Conservation (phyloP, 2,797 vertebrate genomes). For the Mus spretus region DNA sequence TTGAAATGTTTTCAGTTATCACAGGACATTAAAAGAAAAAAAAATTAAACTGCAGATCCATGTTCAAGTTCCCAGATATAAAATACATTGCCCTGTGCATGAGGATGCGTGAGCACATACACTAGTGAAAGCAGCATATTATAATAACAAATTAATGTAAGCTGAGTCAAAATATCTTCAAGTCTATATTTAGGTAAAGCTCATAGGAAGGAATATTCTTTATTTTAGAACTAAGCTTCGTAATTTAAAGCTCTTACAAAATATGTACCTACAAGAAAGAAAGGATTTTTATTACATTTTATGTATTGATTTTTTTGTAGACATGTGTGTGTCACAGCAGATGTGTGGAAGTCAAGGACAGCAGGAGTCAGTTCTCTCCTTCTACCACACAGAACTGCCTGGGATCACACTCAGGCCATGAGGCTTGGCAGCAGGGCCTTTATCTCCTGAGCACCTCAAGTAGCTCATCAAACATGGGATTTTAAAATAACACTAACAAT, state of each 20-base stretch:
- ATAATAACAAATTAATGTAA: not conserved
- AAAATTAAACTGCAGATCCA: not conserved
- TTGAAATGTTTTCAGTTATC: not conserved
- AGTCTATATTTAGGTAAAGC: not conserved
- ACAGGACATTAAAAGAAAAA: not conserved
- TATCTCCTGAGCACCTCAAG: not conserved
- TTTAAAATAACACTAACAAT: not conserved
- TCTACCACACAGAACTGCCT: not conserved
- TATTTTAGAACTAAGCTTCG: not conserved
- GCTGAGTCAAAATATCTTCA: not conserved
- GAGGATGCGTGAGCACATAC: not conserved
- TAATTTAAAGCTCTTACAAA: not conserved
- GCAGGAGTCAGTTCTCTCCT: not conserved
- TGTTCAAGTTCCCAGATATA: not conserved
- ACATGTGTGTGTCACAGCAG: not conserved
- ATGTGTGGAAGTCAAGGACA: not conserved
- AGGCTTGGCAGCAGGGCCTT: not conserved
- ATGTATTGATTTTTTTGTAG: not conserved
- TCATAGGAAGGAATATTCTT: not conserved
- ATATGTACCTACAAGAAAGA: not conserved
- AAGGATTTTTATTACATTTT: not conserved
- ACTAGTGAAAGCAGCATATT: not conserved
- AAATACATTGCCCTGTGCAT: not conserved
- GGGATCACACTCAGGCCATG: not conserved
- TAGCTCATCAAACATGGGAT: not conserved